phyloP scores from a whole-genome alignment of 2,888 invertebrate genomes.

The Rhogogaster chlorosoma region DNA sequence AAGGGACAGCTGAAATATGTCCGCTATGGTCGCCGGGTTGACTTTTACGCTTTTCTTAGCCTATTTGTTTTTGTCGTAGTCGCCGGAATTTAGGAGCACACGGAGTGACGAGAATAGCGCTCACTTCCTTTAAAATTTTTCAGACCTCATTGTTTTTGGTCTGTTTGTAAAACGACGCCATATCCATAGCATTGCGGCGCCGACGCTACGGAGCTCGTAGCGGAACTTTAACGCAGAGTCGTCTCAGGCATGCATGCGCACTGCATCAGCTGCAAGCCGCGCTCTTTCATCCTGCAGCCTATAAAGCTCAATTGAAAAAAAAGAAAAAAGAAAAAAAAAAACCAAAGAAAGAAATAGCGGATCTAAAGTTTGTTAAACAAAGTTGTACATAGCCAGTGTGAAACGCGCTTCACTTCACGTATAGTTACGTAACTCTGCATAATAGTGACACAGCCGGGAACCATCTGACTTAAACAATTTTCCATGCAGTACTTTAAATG shows the following conservation, averaged over 20 bases:
- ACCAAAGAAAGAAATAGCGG: background rate
- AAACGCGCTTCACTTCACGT: constrained; percentile 19
- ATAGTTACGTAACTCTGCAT: constrained; percentile 13
- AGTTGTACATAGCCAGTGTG: constrained; percentile 8
- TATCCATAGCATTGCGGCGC: constrained; percentile 16
- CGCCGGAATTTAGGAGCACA: constrained; percentile 50
- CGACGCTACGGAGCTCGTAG: background rate
- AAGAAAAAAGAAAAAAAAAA: background rate
- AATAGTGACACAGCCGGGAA: background rate
- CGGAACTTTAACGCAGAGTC: constrained; percentile 32
- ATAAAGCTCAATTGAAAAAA: background rate
- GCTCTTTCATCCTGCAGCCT: background rate
- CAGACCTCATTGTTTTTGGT: constrained; percentile 39
- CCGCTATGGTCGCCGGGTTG: constrained; percentile 37
- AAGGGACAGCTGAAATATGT: constrained; percentile 47
- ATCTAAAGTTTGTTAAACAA: constrained; percentile 32
- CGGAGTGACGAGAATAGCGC: constrained; percentile 51
- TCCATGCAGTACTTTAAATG: background rate
- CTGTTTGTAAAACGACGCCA: constrained; percentile 42
- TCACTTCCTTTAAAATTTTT: constrained; percentile 52
- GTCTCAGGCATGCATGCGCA: constrained; percentile 35
- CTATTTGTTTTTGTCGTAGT: constrained; percentile 25
- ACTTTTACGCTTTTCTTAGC: constrained; percentile 26
- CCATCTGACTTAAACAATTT: constrained; percentile 35
- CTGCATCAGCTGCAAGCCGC: constrained; percentile 28